These are phyloP conservation scores for Pteronura brasiliensis DNA, from an alignment of 2,113 vertebrate species.

Conservation along the genomic window DNA sequence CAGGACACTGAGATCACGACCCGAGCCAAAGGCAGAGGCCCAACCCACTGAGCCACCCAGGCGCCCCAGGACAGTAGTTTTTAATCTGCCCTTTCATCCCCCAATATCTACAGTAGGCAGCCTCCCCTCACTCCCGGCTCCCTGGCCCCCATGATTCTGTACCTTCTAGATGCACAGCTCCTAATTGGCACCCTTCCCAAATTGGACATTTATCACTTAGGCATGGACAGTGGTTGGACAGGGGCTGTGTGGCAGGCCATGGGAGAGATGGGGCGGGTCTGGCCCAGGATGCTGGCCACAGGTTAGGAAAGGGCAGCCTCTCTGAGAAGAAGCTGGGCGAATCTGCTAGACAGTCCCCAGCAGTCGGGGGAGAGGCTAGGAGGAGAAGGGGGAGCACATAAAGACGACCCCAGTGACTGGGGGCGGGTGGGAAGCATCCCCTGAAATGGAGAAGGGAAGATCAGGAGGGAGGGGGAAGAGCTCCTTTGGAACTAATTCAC, in stretches of 20 bases:
- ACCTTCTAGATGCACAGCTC: background rate
- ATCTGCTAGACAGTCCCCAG: background rate
- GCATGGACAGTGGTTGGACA: background rate
- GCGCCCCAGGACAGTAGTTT: background rate
- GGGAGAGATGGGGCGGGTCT: background rate
- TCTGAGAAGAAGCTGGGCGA: background rate
- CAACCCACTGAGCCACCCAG: too few relatives aligned
- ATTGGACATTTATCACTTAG: background rate
- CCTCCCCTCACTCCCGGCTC: background rate
- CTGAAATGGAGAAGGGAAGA: background rate
- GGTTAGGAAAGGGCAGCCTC: background rate
- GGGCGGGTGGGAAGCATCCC: background rate
- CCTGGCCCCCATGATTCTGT: background rate
- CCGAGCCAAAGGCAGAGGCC: too few relatives aligned
- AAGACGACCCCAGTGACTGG: background rate
- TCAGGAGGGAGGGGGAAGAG: background rate
- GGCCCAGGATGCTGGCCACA: background rate
- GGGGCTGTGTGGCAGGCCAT: background rate
- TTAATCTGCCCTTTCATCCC: background rate
- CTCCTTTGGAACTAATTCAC: background rate
- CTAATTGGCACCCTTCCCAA: background rate
- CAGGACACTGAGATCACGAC: too few relatives aligned
- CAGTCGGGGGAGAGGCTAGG: too few relatives aligned
- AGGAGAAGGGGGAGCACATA: background rate
- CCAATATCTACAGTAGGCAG: background rate